Evolutionary conservation across 2,888 invertebrate genomes (phyloP), one percentile per base, ranked within the genome.

Genomic region (Alloscopus bannaensis): DNA sequence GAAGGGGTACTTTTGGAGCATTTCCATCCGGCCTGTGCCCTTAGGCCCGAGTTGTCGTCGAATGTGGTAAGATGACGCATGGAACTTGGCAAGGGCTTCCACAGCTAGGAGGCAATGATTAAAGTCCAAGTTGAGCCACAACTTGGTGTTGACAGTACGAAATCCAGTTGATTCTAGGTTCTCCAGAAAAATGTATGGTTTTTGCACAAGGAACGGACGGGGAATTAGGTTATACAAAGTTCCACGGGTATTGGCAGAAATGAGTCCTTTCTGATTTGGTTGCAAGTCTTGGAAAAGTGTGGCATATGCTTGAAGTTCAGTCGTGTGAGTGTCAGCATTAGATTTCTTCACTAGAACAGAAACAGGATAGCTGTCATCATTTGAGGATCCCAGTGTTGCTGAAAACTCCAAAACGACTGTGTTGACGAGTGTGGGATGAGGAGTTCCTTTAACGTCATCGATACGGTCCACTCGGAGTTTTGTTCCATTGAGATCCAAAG

Each of bases 71-170:
- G 82, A 82, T 8, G 29, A 55, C 36, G 82, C 77, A 62, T 82
- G 82, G 50, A 81, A 81, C 47, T 73, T 57, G 29, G 82, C 82
- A 28, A 82, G 20, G 24, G 72, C 62, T 29, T 82, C 80, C 6
- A 82, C 45, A 28, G 78, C 80, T 18, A 78, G 11, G 6, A 82
- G 59, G 24, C 78, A 69, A 50, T 82, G 82, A 42, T 65, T 78
- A 22, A 82, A 82, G 55, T 82, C 82, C 31, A 82, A 24, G 28
- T 50, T 69, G 3, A 59, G n/a, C 0, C 26, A 22, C 40, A 22
- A 13, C 4, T 59, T 59, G 11, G 18, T n/a, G 22, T 29, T n/a
- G 42, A 24, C 26, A 1, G 1, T 6, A 11, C 24, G 29, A 26
- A 65, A 72, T 20, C 68, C 36, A 28, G 29, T 24, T 16, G 47